A percentile compares a stretch with the other conserved stretches of the same genome.
Conservation (phyloP, 1,140 invertebrate genomes). For the Cryptotermes secundus region DNA sequence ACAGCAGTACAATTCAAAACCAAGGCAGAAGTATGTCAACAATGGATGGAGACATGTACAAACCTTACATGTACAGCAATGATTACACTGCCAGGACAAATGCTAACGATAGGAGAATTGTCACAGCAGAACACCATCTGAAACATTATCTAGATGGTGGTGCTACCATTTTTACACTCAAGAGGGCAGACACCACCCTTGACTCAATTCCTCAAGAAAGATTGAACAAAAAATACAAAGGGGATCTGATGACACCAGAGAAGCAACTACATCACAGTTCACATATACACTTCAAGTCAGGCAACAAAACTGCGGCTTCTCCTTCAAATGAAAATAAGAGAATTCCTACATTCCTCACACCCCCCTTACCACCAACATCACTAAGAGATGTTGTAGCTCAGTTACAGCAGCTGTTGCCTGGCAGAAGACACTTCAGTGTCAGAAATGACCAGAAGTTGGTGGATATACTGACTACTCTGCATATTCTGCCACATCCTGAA, state of each 20-base stretch:
- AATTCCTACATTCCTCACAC: neutral
- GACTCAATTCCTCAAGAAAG: neutral
- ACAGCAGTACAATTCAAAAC: slow-evolving; percentile 16
- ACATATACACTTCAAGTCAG: neutral
- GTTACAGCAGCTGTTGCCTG: neutral
- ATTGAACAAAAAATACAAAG: neutral
- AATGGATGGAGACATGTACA: neutral
- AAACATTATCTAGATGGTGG: neutral
- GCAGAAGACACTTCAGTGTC: neutral
- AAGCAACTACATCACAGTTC: neutral
- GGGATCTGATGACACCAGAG: neutral
- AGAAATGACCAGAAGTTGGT: neutral
- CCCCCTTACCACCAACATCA: neutral
- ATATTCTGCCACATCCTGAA: neutral
- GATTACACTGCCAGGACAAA: too few relatives aligned
- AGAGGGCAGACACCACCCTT: neutral
- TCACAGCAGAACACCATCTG: neutral
- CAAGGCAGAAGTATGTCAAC: neutral
- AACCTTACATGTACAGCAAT: neutral
- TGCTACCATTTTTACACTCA: neutral
- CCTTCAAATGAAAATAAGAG: neutral
- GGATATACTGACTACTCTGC: neutral
- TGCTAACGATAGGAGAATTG: neutral
- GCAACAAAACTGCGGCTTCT: neutral
- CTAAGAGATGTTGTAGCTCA: neutral